Base-by-base conservation (phyloP, 2,888 invertebrate genomes). In the Lasioglossum marginatum region DNA sequence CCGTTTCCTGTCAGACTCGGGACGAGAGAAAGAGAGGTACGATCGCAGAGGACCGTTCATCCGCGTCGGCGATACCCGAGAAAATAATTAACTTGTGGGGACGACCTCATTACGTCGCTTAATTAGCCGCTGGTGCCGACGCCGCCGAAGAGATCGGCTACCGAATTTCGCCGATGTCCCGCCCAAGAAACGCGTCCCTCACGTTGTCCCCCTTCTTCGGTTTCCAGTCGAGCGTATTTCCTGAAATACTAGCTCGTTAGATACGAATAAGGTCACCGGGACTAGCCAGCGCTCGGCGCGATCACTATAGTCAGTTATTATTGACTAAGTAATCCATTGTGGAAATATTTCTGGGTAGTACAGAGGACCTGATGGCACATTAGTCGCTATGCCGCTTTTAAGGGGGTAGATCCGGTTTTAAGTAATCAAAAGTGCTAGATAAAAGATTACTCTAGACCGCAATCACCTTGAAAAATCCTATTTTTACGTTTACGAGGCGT, bases 41-140 rank as follows among this genome's bases (percentile, higher is more conserved):
- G 79, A 81, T 81, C 63, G 73, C 81, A 77, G 14, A 73, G 70
- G 77, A 78, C 68, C 83, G 81, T 82, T 86, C 81, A 79, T 70
- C 81, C 83, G 79, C 74, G 60, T 82, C 83, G 71, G 12, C 81
- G 80, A 74, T 68, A 68, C 68, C 74, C 66, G 88, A 82, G 57
- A 88, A 60, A 88, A 93, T 93, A 93, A 93, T 93, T 93, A 93
- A 93, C 91, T 80, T 88, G 88, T 83, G 73, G 90, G 87, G 88
- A 92, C 91, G 92, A 93, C 89, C 91, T 93, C 92, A 93, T 93
- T 93, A 93, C 88, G 90, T 81, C 80, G 66, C 87, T 92, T 93
- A 93, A 93, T 92, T 92, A 93, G 91, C 86, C 92, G 91, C 92
- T 91, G 88, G 79, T 82, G 83, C 75, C 77, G 74, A 73, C 43